These are phyloP conservation scores for Poeciliopsis presidionis DNA, from an alignment of 2,797 vertebrate genomes.

Conservation along the genomic window DNA sequence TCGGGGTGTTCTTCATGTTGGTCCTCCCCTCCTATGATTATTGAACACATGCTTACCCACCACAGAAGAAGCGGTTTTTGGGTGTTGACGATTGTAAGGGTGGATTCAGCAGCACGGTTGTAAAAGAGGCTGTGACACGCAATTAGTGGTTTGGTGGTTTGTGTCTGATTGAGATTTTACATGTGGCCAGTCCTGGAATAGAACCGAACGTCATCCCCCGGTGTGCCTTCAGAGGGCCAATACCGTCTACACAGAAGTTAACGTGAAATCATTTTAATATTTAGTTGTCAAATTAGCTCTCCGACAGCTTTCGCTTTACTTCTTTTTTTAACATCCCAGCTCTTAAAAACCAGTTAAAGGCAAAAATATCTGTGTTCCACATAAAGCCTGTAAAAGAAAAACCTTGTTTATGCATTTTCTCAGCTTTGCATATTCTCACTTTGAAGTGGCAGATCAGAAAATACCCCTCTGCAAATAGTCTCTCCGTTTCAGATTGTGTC, in stretches of 20 bases:
- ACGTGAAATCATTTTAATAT: slow-evolving; percentile 5
- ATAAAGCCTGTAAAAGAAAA: slow-evolving; percentile 19
- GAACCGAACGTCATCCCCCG: slow-evolving; percentile 34
- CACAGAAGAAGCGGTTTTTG: slow-evolving; percentile 56
- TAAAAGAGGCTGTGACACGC: slow-evolving; percentile 53
- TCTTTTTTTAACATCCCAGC: slow-evolving; percentile 5
- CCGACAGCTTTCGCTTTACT: not conserved
- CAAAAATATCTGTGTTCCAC: not conserved
- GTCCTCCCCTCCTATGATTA: slow-evolving; percentile 62
- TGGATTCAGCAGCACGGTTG: slow-evolving; percentile 52
- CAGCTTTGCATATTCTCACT: slow-evolving; percentile 66
- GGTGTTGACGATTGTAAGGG: slow-evolving; percentile 59
- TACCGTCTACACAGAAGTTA: not conserved
- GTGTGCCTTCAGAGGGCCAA: slow-evolving; percentile 12
- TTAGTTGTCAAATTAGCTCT: slow-evolving; percentile 3
- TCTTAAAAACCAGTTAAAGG: not conserved
- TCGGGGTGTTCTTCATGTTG: slow-evolving; percentile 43
- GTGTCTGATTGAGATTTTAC: slow-evolving; percentile 61
- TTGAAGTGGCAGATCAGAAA: slow-evolving; percentile 65
- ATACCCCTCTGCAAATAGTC: slow-evolving; percentile 65
- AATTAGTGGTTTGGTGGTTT: slow-evolving; percentile 67
- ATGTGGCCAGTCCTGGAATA: slow-evolving; percentile 68
- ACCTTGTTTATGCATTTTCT: slow-evolving; percentile 51
- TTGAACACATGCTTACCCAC: slow-evolving; percentile 55
- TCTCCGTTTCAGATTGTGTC: slow-evolving; percentile 58